Percentiles rank a stretch among this genome's conserved stretches.
Conservation (phyloP, 2,113 vertebrate species). For the Xenus cinereus region DNA sequence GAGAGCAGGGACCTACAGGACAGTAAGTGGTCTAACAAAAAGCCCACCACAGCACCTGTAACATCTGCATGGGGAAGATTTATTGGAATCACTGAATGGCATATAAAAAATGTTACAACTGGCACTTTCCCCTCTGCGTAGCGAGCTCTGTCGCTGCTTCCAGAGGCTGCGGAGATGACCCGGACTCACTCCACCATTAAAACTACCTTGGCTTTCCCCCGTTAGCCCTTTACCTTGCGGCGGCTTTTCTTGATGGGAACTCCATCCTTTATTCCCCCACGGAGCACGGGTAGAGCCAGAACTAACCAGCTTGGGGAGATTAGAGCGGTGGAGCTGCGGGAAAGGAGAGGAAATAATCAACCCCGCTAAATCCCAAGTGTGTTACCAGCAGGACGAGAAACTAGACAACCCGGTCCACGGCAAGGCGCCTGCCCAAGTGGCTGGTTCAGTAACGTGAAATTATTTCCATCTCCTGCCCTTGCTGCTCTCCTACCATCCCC, state of each 20-base stretch:
- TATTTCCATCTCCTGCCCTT: neutral
- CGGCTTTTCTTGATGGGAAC: neutral
- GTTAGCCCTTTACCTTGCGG: accelerated
- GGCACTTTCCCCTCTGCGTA: accelerated
- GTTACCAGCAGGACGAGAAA: neutral
- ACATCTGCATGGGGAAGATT: accelerated
- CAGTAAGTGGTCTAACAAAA: neutral
- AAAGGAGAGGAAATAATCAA: neutral
- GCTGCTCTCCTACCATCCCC: neutral
- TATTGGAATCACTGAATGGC: neutral
- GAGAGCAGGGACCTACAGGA: neutral
- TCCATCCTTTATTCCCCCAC: neutral
- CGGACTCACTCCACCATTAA: accelerated
- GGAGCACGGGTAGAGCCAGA: neutral
- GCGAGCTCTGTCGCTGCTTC: neutral
- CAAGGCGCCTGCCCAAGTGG: neutral
- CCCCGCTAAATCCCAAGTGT: neutral
- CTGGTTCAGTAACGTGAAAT: neutral
- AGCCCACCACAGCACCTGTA: neutral
- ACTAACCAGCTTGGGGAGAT: neutral
- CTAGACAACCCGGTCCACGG: neutral
- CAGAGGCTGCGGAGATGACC: neutral
- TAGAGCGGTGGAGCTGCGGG: neutral
- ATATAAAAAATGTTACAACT: accelerated
- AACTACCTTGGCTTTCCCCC: neutral